phyloP scores from a whole-genome alignment of 2,113 vertebrate species.

The Eulacestoma nigropectus region DNA sequence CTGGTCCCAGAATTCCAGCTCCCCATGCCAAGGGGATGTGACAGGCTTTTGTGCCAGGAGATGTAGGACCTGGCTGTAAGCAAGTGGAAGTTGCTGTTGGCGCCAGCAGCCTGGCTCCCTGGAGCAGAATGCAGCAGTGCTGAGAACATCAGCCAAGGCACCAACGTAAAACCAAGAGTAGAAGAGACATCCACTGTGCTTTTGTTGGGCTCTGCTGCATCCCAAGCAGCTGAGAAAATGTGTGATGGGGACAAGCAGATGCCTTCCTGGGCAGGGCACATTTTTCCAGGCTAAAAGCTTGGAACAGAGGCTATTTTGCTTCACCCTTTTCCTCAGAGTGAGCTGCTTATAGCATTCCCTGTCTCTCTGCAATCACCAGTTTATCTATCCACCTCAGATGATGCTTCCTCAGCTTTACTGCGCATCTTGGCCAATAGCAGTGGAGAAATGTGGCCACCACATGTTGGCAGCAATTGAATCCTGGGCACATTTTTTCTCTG shows the following conservation, averaged over 20 bases:
- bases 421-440: slow-evolving; percentile 19
- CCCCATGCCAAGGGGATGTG: not conserved
- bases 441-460: slow-evolving; percentile 82
- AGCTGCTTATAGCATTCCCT: not conserved
- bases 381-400: slow-evolving; percentile 48
- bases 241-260: not conserved
- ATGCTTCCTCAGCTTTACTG: slow-evolving; percentile 33
- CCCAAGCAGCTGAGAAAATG: not conserved
- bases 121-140: not conserved
- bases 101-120: not conserved
- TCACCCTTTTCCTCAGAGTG: not conserved
- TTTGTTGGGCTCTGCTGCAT: not conserved
- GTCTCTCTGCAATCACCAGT: not conserved
- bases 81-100: not conserved
- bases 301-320: not conserved
- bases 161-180: not conserved
- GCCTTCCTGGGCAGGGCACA: not conserved
- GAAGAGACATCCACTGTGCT: not conserved
- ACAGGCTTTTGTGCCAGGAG: not conserved
- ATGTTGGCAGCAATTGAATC: slow-evolving; percentile 78
- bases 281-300: not conserved
- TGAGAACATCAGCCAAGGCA: not conserved
- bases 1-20: not conserved
- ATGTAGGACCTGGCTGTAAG: not conserved
- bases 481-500: slow-evolving; percentile 76